Evolutionary conservation across 2,797 vertebrate genomes (phyloP), one percentile per base, ranked within the genome.

Genomic region (Acipenser transmontanus): DNA sequence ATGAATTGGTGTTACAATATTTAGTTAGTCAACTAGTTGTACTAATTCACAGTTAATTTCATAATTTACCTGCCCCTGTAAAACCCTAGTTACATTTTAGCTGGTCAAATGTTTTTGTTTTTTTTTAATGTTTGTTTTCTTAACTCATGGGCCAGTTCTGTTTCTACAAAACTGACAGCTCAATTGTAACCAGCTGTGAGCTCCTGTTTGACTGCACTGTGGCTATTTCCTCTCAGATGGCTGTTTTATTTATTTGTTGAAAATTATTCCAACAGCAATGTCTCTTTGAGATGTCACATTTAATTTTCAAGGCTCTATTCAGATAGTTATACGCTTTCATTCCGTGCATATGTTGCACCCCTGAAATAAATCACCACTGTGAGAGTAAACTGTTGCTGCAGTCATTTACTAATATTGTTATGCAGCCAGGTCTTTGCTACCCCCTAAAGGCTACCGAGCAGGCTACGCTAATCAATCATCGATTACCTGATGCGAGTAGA

Each of bases 111-210:
- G 34, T 34, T 34, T 34, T 73, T 73, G 59, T 68, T 47, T 74
- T 69, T 17, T 17, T 17, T 17, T 1, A 17, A 17, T 17, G 17
- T 17, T 73, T 72, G 34, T 34, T 34, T 34, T 34, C 34, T 34
- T 34, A 34, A 34, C 69, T 49, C 71, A 64, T 68, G 71, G 73
- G 77, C 75, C 75, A 77, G 81, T 84, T 74, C 68, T 69, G 63
- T 63, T 65, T 69, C 64, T 51, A 70, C 69, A 68, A 67, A 70
- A 66, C 73, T 70, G 78, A 76, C 72, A 64, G 74, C 74, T 79
- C 72, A 80, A 81, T 80, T 81, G 72, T 75, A 79, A 81, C 73
- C 81, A 82, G 81, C 80, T 79, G 80, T 66, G 71, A 62, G 69
- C 78, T 77, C 72, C 68, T 62, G 69, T 69, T 76, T 62, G 63